Percentiles rank a stretch among this genome's conserved stretches.
Evolutionary conservation across 2,797 vertebrate genomes (phyloP).

Genomic region (Coluber constrictor): DNA sequence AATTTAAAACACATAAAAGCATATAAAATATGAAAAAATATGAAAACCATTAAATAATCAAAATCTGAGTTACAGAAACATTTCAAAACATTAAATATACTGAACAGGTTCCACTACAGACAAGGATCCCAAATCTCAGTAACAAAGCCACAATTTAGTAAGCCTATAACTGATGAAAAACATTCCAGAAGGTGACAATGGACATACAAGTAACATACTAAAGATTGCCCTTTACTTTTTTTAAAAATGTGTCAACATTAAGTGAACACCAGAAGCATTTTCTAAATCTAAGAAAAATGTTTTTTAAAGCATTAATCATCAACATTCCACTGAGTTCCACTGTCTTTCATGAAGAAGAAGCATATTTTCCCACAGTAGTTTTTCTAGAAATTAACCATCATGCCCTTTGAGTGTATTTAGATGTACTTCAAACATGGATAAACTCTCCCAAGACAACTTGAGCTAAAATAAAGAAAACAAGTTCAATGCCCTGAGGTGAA

Average conservation of each 20-base stretch:
- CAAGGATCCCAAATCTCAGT: neutral
- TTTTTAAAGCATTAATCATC: neutral
- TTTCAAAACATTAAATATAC: neutral
- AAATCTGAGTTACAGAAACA: neutral
- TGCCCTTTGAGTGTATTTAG: slow-evolving; percentile 1
- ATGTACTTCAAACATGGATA: slow-evolving; percentile 14
- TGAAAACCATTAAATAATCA: neutral
- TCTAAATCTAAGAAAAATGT: neutral
- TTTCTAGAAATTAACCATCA: neutral
- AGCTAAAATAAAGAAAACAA: slow-evolving; percentile 6
- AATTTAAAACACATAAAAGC: neutral
- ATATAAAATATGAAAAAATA: neutral
- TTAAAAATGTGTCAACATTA: neutral
- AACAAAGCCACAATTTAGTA: neutral
- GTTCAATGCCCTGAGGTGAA: neutral
- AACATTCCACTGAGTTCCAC: neutral
- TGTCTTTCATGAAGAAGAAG: neutral
- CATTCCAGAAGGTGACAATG: neutral
- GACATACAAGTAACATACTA: neutral
- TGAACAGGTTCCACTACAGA: neutral
- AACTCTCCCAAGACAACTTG: neutral
- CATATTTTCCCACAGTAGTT: neutral
- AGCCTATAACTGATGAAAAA: neutral
- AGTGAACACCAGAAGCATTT: neutral
- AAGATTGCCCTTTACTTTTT: neutral